A percentile compares a stretch with the other conserved stretches of the same genome.
phyloP scores from a whole-genome alignment of 2,797 vertebrate species.

The Channa striata region DNA sequence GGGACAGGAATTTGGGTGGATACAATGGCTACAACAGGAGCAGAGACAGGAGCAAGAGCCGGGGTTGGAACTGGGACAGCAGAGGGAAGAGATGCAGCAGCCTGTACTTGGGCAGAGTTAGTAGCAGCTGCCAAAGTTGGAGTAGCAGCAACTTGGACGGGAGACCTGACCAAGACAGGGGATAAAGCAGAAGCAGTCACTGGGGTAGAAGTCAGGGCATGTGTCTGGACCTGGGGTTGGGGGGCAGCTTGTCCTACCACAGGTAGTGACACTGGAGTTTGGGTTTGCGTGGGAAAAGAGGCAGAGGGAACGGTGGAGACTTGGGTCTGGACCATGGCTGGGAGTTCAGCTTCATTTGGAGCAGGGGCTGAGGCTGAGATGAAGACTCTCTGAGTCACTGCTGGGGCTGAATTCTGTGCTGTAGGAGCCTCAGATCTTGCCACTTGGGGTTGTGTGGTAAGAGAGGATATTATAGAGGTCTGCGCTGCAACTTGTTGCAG shows the following conservation, averaged over 20 bases:
- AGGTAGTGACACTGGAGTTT: conserved; percentile 9
- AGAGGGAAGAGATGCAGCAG: conserved; percentile 58
- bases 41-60: conserved; percentile 61
- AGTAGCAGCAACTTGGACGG: conserved; percentile 19
- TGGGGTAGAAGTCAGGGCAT: conserved; percentile 15
- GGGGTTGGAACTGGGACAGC: conserved; percentile 64
- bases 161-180: conserved; percentile 17
- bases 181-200: conserved; percentile 42
- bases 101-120: conserved; percentile 20
- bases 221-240: conserved; percentile 50
- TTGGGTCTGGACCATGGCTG: conserved; percentile 33
- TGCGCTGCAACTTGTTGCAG: conserved; percentile 28
- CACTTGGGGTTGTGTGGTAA: conserved; percentile 29
- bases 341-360: conserved; percentile 22
- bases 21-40: conserved; percentile 61
- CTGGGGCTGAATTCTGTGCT: conserved; percentile 22
- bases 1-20: conserved; percentile 62
- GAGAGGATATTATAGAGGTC: conserved; percentile 24
- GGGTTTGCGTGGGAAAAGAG: conserved; percentile 34
- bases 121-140: conserved; percentile 8
- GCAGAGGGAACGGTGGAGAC: conserved; percentile 4
- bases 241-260: conserved; percentile 30
- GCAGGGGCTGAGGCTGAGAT: conserved; percentile 1
- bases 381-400: conserved; percentile 29
- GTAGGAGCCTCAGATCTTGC: conserved; percentile 27